Base-by-base conservation (phyloP, 2,797 vertebrate genomes). In the Clarias pachynema region DNA sequence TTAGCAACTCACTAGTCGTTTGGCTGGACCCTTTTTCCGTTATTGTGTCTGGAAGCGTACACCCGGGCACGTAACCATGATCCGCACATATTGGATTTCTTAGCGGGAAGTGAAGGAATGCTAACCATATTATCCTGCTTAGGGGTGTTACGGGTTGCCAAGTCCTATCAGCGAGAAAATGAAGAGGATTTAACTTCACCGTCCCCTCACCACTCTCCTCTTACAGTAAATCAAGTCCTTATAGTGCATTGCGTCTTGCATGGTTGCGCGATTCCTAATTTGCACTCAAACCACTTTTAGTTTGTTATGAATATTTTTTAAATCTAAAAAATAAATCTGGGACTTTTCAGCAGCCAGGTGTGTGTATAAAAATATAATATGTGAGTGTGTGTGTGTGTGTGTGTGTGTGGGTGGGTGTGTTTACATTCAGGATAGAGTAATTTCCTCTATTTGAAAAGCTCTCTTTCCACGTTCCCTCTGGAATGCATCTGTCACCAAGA, bases 81-180 rank as follows among this genome's bases (percentile, higher is more conserved):
- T 92, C 90, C 84, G 84, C 90, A 87, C 90, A 91, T 92, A 93
- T 94, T 93, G 89, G 85, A 89, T 94, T 94, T 93, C 92, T 91
- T 89, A 91, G 84, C 86, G 88, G 92, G 93, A 94, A 92, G 92
- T 89, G 90, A 92, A 94, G 94, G 92, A 91, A 92, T 94, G 91
- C 91, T 84, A 89, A 89, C 91, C 89, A 92, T 92, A 92, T 92
- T 94, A 92, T 87, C 88, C 89, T 91, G 87, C 91, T 93, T 88
- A 90, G 89, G 91, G 89, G 57, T 87, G 87, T 79, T 26, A 40
- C 0, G 63, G 59, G 62, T 87, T 88, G 87, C 91, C 91, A 93
- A 94, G 89, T 87, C 74, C 86, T 93, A 90, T 95, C 92, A 90
- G 87, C 84, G 92, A 88, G 85, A 92, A 93, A 93, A 91, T 92